These are phyloP conservation scores for Plumapathes pennacea DNA, from an alignment of 92 coral and sea anemone genomes.

Conservation along the genomic window DNA sequence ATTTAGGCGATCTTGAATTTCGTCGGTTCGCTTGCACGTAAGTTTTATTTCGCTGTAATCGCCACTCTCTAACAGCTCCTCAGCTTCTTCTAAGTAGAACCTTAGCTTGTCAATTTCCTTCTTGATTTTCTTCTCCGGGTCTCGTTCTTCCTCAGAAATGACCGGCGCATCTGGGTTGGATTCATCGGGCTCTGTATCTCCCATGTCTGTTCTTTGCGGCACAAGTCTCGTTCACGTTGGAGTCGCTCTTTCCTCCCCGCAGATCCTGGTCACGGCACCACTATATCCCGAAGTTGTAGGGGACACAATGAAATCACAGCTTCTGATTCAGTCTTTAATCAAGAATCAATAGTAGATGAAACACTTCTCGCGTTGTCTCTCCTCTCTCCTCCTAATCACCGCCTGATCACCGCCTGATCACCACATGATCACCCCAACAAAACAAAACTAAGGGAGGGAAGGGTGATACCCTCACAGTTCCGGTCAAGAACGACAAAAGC, in stretches of 20 bases:
- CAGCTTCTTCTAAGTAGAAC: slow-evolving; percentile 50
- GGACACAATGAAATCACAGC: too few species aligned
- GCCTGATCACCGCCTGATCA: too few species aligned
- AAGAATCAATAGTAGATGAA: too few species aligned
- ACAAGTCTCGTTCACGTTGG: neutral
- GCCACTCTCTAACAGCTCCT: slow-evolving; percentile 20
- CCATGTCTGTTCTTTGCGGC: slow-evolving; percentile 11
- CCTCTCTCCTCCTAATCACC: too few species aligned
- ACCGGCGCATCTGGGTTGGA: slow-evolving; percentile 2
- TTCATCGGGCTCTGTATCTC: slow-evolving; percentile 6
- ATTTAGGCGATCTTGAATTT: slow-evolving; percentile 37
- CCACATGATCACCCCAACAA: too few species aligned
- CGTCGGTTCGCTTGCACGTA: slow-evolving; percentile 16
- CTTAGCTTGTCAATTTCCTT: slow-evolving; percentile 52
- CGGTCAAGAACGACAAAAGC: too few species aligned
- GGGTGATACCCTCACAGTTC: too few species aligned
- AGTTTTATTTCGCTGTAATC: slow-evolving; percentile 40
- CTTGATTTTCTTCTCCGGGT: slow-evolving; percentile 24
- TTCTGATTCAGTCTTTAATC: too few species aligned
- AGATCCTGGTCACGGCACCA: slow-evolving; percentile 64
- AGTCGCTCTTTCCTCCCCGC: slow-evolving; percentile 17
- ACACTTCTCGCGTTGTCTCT: too few species aligned
- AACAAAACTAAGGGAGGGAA: too few species aligned
- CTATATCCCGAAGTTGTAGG: slow-evolving; percentile 12
- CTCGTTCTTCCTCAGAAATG: slow-evolving; percentile 18